Evolutionary conservation across 2,797 vertebrate species (phyloP).

Genomic region (Muraenolepis orangiensis): DNA sequence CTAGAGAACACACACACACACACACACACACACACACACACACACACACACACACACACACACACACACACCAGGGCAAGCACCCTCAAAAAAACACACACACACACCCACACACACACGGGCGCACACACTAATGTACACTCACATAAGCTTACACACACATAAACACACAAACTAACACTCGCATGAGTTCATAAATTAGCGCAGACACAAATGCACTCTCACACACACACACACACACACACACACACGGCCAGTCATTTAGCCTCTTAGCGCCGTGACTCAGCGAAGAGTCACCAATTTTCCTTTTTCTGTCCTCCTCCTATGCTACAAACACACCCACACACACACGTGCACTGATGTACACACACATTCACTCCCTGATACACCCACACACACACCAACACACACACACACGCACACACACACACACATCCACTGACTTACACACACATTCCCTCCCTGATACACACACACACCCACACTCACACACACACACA

Average conservation of each 20-base stretch:
- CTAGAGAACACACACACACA: not conserved
- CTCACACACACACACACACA: constrained; percentile 38
- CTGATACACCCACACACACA: too few species aligned
- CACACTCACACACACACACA: too few species aligned
- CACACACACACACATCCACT: too few species aligned
- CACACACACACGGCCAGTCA: constrained; percentile 11
- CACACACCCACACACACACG: not conserved
- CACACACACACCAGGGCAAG: not conserved
- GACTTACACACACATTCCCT: too few species aligned
- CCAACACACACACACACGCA: too few species aligned
- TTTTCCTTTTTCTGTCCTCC: constrained; percentile 48
- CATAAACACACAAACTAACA: constrained; percentile 5
- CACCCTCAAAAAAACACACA: not conserved
- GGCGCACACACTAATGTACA: not conserved
- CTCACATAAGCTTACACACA: too few species aligned
- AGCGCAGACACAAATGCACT: constrained; percentile 23
- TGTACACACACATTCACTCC: too few species aligned
- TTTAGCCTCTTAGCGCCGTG: constrained; percentile 52
- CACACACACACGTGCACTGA: constrained; percentile 23
- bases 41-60: not conserved
- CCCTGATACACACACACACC: too few species aligned
- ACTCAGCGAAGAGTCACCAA: constrained; percentile 57
- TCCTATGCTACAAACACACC: constrained; percentile 23
- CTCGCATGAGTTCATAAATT: too few species aligned
- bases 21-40: not conserved